Evolutionary conservation across 1,140 invertebrate species (phyloP).

Genomic region (Apolygus lucorum): DNA sequence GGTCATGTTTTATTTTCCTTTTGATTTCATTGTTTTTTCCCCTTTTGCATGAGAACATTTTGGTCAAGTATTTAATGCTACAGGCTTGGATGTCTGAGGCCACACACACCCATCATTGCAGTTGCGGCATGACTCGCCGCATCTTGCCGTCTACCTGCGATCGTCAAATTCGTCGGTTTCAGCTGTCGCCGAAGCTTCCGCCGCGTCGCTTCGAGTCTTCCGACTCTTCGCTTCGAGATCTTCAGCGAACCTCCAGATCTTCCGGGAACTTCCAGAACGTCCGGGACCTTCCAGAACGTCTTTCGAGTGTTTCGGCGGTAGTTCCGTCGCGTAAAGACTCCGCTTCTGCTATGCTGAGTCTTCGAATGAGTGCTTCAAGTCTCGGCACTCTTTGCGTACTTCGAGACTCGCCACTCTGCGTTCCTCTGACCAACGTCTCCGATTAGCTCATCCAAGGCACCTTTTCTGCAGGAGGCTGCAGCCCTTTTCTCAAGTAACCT

Average conservation of each 20-base stretch:
- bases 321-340: too few relatives aligned
- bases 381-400: too few relatives aligned
- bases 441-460: too few relatives aligned
- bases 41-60: constrained; percentile 24
- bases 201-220: not conserved
- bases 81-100: constrained; percentile 21
- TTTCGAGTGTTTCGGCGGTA: too few relatives aligned
- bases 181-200: not conserved
- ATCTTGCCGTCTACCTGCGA: not conserved
- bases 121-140: not conserved
- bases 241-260: constrained; percentile 20
- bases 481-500: not conserved
- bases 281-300: too few relatives aligned
- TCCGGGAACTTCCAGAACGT: constrained; percentile 18
- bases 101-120: constrained; percentile 12
- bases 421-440: too few relatives aligned
- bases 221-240: not conserved
- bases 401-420: too few relatives aligned
- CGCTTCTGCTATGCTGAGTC: too few relatives aligned
- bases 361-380: too few relatives aligned
- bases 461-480: too few relatives aligned
- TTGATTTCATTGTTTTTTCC: too few relatives aligned
- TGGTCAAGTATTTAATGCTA: constrained; percentile 30
- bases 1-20: too few relatives aligned
- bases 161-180: not conserved